These are phyloP conservation scores for Lutraria lutraria DNA, from an alignment of 2,888 invertebrate species.

Conservation along the genomic window DNA sequence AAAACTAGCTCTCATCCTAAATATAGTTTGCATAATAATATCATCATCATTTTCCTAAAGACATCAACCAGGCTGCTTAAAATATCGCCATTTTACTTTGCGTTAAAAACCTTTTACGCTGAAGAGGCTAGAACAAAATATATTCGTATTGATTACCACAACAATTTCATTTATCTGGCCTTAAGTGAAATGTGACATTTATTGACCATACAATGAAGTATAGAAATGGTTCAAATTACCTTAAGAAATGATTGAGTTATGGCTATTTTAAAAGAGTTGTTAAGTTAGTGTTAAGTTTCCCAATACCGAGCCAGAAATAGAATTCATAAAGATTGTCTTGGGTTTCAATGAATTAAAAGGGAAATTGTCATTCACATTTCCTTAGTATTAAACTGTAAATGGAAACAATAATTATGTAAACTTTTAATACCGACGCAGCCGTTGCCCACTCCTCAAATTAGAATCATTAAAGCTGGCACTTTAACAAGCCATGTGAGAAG, in stretches of 20 bases:
- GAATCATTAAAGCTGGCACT: background rate
- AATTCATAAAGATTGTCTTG: background rate
- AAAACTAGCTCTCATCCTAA: too few species aligned
- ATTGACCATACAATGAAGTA: constrained; percentile 16
- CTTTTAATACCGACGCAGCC: too few species aligned
- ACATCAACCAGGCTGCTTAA: too few species aligned
- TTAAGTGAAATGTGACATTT: background rate
- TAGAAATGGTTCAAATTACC: background rate
- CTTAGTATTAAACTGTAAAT: background rate
- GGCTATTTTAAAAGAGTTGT: background rate
- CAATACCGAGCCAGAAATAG: background rate
- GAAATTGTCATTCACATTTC: constrained; percentile 16
- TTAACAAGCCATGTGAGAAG: background rate
- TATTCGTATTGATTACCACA: too few species aligned
- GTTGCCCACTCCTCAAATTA: background rate
- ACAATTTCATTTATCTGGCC: too few species aligned
- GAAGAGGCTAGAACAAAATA: too few species aligned
- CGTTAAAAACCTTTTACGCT: too few species aligned
- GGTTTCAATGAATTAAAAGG: background rate
- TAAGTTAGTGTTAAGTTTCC: background rate
- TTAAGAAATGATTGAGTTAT: background rate
- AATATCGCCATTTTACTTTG: too few species aligned
- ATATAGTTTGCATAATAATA: too few species aligned
- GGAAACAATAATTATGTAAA: background rate
- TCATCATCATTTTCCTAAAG: too few species aligned